Conservation (phyloP, 2,113 vertebrate genomes). For the Ceuthmochares aereus region DNA sequence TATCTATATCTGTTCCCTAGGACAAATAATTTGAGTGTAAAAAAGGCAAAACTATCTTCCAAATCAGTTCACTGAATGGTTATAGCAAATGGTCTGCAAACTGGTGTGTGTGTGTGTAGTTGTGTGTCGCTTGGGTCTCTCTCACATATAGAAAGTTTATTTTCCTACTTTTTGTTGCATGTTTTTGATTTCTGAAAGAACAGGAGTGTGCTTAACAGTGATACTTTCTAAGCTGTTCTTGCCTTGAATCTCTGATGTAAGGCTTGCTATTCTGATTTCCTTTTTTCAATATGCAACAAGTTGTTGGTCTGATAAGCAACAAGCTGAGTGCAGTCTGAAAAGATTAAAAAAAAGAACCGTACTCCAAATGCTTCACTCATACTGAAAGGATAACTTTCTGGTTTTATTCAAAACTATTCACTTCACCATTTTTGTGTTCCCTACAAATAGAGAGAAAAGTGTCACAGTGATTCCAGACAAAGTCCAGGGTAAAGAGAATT, state of each 20-base stretch:
- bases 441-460: not conserved
- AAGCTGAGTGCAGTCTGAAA: not conserved
- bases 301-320: not conserved
- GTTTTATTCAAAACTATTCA: not conserved
- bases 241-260: not conserved
- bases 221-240: constrained; percentile 6
- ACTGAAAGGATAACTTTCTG: not conserved
- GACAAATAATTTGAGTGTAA: not conserved
- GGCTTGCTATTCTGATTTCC: not conserved
- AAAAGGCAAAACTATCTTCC: not conserved
- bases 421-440: not conserved
- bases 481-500: not conserved
- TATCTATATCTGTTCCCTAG: not conserved
- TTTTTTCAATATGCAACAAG: not conserved
- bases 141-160: not conserved
- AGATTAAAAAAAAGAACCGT: not conserved
- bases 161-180: not conserved
- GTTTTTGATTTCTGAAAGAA: constrained; percentile 48
- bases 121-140: not conserved
- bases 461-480: not conserved
- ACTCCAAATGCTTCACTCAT: not conserved
- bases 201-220: not conserved
- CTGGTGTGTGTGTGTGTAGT: not conserved
- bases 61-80: not conserved
- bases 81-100: not conserved